Percentiles rank a stretch among this genome's conserved stretches.
Conservation (phyloP, 2,888 invertebrate species). For the Willowsia nigromaculata region DNA sequence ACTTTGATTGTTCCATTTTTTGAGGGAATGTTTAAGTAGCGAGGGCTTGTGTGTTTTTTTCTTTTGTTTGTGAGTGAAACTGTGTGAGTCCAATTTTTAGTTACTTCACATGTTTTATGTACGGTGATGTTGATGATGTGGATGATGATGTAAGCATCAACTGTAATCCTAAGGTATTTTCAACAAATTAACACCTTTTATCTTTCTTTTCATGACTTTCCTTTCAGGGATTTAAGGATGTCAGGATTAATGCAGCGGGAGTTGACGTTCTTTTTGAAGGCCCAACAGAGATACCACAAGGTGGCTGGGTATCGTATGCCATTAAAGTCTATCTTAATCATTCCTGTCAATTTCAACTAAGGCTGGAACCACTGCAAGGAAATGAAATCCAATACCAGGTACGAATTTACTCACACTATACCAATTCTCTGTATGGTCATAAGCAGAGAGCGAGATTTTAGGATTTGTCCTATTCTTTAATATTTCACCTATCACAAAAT, state of each 20-base stretch:
- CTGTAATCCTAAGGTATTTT: neutral
- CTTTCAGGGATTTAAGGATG: conserved; percentile 31
- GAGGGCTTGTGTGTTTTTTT: neutral
- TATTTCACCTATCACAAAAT: too few species aligned
- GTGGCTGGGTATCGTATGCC: conserved; percentile 71
- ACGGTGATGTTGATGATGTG: neutral
- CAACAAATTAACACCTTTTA: conserved; percentile 6
- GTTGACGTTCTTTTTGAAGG: conserved; percentile 66
- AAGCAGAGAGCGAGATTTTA: neutral
- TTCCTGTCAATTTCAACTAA: conserved; percentile 69
- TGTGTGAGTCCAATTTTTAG: neutral
- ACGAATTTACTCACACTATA: neutral
- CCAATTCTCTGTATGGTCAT: neutral
- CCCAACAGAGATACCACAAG: conserved; percentile 72
- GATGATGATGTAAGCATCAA: neutral
- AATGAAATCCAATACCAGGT: conserved; percentile 73
- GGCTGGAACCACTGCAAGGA: conserved; percentile 69
- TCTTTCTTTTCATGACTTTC: conserved; percentile 31
- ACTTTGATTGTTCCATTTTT: neutral
- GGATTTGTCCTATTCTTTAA: too few species aligned
- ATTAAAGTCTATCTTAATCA: conserved; percentile 72
- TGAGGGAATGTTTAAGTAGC: neutral
- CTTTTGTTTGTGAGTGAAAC: neutral
- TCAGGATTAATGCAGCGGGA: conserved; percentile 4
- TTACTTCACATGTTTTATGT: too few species aligned